Base-by-base conservation (phyloP, 2,888 invertebrate genomes). In the Clepsis dumicolana region DNA sequence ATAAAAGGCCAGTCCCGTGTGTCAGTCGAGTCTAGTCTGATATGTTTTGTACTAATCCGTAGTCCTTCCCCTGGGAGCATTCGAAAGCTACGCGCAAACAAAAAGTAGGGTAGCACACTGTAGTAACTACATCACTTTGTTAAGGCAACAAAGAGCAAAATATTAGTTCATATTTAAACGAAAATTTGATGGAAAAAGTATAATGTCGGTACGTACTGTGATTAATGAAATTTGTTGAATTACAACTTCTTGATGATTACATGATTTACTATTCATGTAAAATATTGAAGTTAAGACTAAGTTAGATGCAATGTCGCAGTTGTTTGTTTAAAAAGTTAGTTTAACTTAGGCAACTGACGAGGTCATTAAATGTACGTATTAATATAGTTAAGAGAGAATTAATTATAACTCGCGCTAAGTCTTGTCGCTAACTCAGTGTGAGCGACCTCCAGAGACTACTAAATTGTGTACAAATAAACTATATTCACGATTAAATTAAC, bases 321-420 rank as follows among this genome's bases (percentile, higher is more conserved):
- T 8, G 24, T n/a, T 27, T 21, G 63, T 18, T 64, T 25, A 27
- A 41, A 14, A 44, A 56, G 29, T 32, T 56, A 56, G 27, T 56
- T 24, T 27, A 54, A 24, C 32, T 35, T 35, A 57, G 27, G 32
- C 24, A 18, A 29, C 27, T 29, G 56, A 56, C 54, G 16, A 32
- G 18, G 25, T 48, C 48, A 48, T 48, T 35, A 56, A 56, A 48
- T 56, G 14, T 56, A 24, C 54, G 21, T 32, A 16, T 35, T 16
- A 56, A 48, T 25, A 32, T 48, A 56, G 56, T 64, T 35, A 35
- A n/a, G 64, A 56, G 53, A 25, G 56, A 48, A 66, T 60, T 61
- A 66, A 64, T 64, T 64, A 64, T 56, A 64, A 64, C 56, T 64
- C 38, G n/a, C 27, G 32, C 44, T 41, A 29, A 29, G 25, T 57